Evolutionary conservation across 2,888 invertebrate genomes (phyloP).

Genomic region (Thelaira solivaga): DNA sequence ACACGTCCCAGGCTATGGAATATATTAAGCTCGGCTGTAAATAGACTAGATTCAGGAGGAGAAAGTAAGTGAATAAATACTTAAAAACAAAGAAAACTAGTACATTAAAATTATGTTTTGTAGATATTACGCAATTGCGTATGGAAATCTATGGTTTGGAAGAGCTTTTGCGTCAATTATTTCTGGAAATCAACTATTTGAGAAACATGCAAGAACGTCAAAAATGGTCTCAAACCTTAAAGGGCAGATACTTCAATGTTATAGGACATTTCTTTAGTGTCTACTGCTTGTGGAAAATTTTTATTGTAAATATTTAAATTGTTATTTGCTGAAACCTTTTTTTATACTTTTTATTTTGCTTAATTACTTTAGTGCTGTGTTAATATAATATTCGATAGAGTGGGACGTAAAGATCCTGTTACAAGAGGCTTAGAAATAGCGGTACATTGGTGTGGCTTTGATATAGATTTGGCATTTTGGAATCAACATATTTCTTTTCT

Average conservation of each 20-base stretch:
- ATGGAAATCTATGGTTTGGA: slow-evolving; percentile 93
- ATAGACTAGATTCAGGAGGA: slow-evolving; percentile 77
- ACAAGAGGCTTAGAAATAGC: slow-evolving; percentile 97
- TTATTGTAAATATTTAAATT: slow-evolving; percentile 86
- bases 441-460: slow-evolving; percentile 96
- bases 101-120: background rate
- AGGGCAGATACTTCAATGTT: slow-evolving; percentile 98
- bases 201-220: slow-evolving; percentile 93
- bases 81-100: background rate
- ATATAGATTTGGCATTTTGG: slow-evolving; percentile 99
- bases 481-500: slow-evolving; percentile 99
- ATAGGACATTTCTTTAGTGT: slow-evolving; percentile 98
- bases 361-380: slow-evolving; percentile 87
- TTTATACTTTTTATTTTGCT: background rate
- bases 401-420: slow-evolving; percentile 98
- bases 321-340: background rate
- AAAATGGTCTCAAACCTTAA: slow-evolving; percentile 96
- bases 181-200: slow-evolving; percentile 96
- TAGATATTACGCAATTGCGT: slow-evolving; percentile 88
- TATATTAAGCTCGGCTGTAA: slow-evolving; percentile 81
- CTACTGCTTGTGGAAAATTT: slow-evolving; percentile 99
- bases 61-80: slow-evolving; percentile 80
- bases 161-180: slow-evolving; percentile 94
- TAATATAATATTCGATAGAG: slow-evolving; percentile 99
- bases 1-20: slow-evolving; percentile 83